Evolutionary conservation across 1,140 invertebrate species (phyloP), one percentile per base, ranked within the genome.

Genomic region (Calephelis virginiensis): DNA sequence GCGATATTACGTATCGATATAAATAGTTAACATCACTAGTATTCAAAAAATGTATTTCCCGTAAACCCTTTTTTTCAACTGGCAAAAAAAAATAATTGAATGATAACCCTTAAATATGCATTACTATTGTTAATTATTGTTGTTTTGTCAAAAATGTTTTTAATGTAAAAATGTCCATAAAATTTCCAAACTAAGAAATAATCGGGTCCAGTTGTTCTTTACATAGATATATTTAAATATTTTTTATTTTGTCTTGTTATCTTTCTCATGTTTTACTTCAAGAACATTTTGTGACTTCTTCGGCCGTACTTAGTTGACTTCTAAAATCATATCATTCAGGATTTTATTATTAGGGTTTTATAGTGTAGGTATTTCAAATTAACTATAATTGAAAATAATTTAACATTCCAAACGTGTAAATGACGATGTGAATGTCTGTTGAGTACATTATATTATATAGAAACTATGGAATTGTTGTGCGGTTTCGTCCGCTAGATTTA

Each of bases 401-500:
- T 53, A 14, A 56, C 53, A 56, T 56, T 56, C 53, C 17, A 12
- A 56, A 56, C 8, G 53, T 59, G 63, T 56, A 56, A 56, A 64
- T 56, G 63, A 53, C 49, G 11, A 43, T 8, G 37, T 17, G 48
- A 37, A 38, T 62, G 14, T 62, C 43, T 17, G 17, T 28, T 43
- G 48, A 83, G 84, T 88, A 86, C 85, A 86, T 86, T 83, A 77
- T 69, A 72, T 77, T 69, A 72, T 77, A 75, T 76, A 66, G 79
- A 74, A 72, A 59, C 56, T 78, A 79, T 59, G 76, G 81, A 81
- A 78, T 78, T 75, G 66, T 69, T 61, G 63, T 63, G 59, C 67
- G 70, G 50, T 40, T 50, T 50, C 61, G 71, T 65, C 72, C 70
- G 64, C 64, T 64, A 81, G 71, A 69, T 64, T 71, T 80, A 80